Conservation (phyloP, 1,140 invertebrate genomes). For the Ridgeia piscesae region DNA sequence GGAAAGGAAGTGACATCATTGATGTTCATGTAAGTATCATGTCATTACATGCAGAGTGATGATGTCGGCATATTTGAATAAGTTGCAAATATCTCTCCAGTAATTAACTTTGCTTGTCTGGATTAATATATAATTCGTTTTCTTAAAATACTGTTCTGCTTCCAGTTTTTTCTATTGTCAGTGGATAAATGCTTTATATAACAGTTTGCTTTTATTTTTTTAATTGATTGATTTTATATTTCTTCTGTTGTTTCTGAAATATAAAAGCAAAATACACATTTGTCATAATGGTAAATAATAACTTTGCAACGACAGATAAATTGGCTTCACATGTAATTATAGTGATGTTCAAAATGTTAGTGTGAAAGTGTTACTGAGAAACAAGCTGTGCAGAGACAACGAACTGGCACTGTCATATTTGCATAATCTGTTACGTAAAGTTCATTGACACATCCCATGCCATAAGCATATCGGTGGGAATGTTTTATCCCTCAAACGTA, state of each 20-base stretch:
- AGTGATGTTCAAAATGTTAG: not conserved
- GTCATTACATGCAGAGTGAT: not conserved
- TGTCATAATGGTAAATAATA: not conserved
- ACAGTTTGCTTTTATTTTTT: not conserved
- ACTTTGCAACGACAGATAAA: not conserved
- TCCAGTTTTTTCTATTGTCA: too few relatives aligned
- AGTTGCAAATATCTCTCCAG: not conserved
- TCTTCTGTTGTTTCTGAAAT: not conserved
- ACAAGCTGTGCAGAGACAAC: not conserved
- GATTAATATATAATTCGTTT: too few relatives aligned
- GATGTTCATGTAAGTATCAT: constrained; percentile 49
- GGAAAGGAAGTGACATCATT: constrained; percentile 45
- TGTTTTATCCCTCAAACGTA: too few relatives aligned
- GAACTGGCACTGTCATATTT: not conserved
- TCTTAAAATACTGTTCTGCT: too few relatives aligned
- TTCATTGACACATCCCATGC: too few relatives aligned
- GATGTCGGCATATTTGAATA: not conserved
- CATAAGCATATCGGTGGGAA: too few relatives aligned
- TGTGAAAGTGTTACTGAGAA: not conserved
- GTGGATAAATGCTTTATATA: too few relatives aligned
- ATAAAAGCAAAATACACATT: not conserved
- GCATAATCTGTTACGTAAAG: not conserved
- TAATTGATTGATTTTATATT: not conserved
- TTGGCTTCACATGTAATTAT: not conserved
- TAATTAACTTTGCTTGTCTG: not conserved